These are phyloP conservation scores for Thamnophis sirtalis DNA, from an alignment of 2,113 vertebrate genomes.

Conservation along the genomic window DNA sequence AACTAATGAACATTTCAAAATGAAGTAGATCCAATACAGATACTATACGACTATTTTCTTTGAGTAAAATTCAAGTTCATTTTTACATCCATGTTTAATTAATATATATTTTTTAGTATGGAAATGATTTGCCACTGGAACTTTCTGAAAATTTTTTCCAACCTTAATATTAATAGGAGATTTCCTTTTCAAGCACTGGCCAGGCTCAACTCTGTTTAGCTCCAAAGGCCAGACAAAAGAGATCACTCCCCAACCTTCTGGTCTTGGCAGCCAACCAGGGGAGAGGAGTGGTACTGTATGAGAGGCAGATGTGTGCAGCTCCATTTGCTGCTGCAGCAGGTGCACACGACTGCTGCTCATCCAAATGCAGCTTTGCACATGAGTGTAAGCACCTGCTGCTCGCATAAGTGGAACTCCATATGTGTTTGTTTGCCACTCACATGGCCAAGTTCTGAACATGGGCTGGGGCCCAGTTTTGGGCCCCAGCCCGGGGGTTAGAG, in stretches of 20 bases:
- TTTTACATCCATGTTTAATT: neutral
- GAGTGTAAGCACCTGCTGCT: no score
- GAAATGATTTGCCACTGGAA: neutral
- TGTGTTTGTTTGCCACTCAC: neutral
- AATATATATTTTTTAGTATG: neutral
- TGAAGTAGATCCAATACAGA: neutral
- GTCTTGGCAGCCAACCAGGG: neutral
- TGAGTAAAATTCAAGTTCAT: neutral
- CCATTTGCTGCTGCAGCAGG: neutral
- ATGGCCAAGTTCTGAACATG: neutral
- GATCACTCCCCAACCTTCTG: neutral
- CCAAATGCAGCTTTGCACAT: no score
- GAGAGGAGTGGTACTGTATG: neutral
- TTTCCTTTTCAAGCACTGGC: neutral
- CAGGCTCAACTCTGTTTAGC: neutral
- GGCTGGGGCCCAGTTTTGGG: neutral
- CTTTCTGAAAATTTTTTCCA: neutral
- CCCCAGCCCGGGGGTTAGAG: neutral
- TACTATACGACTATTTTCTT: neutral
- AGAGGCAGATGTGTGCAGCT: neutral
- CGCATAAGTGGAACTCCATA: neutral
- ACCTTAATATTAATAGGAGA: neutral
- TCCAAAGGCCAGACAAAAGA: neutral
- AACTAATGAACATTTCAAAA: neutral
- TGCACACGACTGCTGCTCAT: no score